Evolutionary conservation across 1,140 invertebrate species (phyloP).

Genomic region (Brachionus manjavacas): DNA sequence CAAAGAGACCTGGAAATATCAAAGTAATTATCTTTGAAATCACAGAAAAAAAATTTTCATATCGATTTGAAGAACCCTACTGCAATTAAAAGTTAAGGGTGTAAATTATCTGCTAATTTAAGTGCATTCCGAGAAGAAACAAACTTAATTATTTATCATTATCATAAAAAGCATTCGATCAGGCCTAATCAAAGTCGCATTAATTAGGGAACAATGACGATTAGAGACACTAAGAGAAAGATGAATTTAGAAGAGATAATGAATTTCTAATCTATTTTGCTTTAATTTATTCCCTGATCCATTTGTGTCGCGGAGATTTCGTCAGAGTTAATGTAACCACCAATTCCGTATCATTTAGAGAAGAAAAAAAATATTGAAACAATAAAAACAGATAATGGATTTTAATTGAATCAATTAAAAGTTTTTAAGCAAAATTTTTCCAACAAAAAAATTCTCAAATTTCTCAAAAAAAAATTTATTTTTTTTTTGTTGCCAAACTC

Average conservation of each 20-base stretch:
- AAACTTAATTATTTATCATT: conserved; percentile 32
- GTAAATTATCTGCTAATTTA: conserved; percentile 9
- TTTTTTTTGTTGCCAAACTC: background rate
- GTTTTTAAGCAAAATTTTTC: background rate
- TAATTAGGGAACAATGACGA: conserved; percentile 23
- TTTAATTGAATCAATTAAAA: conserved; percentile 25
- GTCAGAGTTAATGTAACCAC: background rate
- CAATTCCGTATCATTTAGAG: background rate
- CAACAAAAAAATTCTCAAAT: background rate
- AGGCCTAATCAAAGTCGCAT: conserved; percentile 24
- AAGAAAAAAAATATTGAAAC: conserved; percentile 13
- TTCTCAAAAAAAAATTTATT: background rate
- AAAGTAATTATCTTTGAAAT: conserved; percentile 25
- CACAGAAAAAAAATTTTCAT: background rate
- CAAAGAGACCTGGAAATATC: conserved; percentile 7
- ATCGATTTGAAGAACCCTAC: background rate
- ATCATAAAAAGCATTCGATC: conserved; percentile 30
- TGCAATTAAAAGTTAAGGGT: conserved; percentile 15
- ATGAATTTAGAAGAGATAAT: conserved; percentile 24
- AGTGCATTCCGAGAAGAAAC: conserved; percentile 9
- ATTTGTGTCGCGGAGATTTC: background rate
- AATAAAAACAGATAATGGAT: conserved; percentile 30
- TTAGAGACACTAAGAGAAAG: background rate
- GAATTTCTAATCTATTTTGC: conserved; percentile 13
- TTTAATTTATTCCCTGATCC: conserved; percentile 5